A percentile compares a stretch with the other conserved stretches of the same genome.
Evolutionary conservation across 2,797 vertebrate species (phyloP).

Genomic region (Phalloptychus januarius): DNA sequence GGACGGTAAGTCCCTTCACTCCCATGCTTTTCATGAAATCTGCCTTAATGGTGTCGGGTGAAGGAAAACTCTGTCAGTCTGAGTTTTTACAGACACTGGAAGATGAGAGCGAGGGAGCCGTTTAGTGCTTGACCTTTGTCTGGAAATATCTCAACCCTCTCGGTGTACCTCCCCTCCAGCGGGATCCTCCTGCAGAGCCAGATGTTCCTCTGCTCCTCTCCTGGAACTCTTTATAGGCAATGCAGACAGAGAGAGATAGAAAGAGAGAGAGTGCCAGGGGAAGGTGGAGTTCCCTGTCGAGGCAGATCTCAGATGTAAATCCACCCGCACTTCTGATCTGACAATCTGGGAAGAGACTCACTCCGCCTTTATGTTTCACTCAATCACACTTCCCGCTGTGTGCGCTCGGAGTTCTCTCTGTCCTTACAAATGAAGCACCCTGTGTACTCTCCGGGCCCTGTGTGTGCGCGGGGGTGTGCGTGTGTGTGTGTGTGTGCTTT

Average conservation of each 20-base stretch:
- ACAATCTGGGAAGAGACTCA: slow-evolving; percentile 12
- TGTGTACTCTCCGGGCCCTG: slow-evolving; percentile 17
- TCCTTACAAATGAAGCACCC: slow-evolving; percentile 12
- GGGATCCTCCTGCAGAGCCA: slow-evolving; percentile 41
- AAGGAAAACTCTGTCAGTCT: slow-evolving; percentile 44
- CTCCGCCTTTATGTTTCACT: slow-evolving; percentile 35
- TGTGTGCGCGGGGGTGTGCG: slow-evolving; percentile 1
- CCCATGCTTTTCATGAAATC: slow-evolving; percentile 53
- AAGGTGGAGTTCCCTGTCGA: slow-evolving; percentile 49
- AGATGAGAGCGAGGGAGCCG: slow-evolving; percentile 35
- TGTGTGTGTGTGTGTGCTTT: slow-evolving; percentile 10
- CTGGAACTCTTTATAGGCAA: not conserved
- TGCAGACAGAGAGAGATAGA: not conserved
- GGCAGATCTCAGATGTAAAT: slow-evolving; percentile 50
- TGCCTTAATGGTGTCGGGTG: slow-evolving; percentile 38
- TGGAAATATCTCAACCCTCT: slow-evolving; percentile 52
- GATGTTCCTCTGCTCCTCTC: slow-evolving; percentile 31
- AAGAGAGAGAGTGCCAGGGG: slow-evolving; percentile 13
- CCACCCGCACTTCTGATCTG: slow-evolving; percentile 10
- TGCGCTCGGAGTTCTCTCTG: slow-evolving; percentile 10
- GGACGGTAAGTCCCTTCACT: slow-evolving; percentile 26
- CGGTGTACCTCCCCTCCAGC: slow-evolving; percentile 29
- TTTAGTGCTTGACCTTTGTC: slow-evolving; percentile 47
- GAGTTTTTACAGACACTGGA: slow-evolving; percentile 49
- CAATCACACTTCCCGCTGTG: slow-evolving; percentile 38